Percentiles rank a stretch among this genome's conserved stretches.
Conservation (phyloP, 2,888 invertebrate genomes). For the Pedicia rivosa region DNA sequence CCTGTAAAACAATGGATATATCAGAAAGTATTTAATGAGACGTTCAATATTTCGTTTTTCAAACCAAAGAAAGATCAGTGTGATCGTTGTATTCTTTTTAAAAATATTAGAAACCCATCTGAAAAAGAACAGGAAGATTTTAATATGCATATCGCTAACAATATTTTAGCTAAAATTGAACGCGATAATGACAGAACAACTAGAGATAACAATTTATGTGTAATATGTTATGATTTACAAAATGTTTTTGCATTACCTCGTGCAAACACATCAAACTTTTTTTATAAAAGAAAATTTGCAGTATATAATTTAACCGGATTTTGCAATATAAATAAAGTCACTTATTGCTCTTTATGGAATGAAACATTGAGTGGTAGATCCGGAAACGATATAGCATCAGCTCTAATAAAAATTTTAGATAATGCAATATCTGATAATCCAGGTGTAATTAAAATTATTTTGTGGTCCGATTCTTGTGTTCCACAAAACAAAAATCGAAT, state of each 20-base stretch:
- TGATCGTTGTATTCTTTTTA: background rate
- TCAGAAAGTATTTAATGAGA: conserved; percentile 6
- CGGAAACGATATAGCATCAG: conserved; percentile 2
- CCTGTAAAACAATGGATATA: conserved; percentile 5
- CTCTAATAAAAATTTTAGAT: background rate
- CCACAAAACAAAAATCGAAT: conserved; percentile 1
- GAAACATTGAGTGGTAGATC: conserved; percentile 1
- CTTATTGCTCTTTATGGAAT: conserved; percentile 8
- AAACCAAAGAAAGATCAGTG: conserved; percentile 8
- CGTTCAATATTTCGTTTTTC: conserved; percentile 7
- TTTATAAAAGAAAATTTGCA: conserved; percentile 8
- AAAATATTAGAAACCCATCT: background rate
- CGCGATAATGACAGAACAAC: background rate
- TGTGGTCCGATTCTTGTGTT: conserved; percentile 3
- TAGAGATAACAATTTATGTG: background rate
- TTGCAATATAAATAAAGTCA: conserved; percentile 5
- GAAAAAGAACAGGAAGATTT: background rate
- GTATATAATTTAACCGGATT: conserved; percentile 8
- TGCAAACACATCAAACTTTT: conserved; percentile 6
- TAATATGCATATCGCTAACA: background rate
- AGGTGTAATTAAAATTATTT: background rate
- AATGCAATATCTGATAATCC: background rate
- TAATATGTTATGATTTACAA: conserved; percentile 11
- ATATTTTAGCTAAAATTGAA: background rate
- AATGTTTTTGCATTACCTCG: conserved; percentile 8